phyloP scores from a whole-genome alignment of 2,113 vertebrate genomes.

The Psammodynastes pulverulentus region DNA sequence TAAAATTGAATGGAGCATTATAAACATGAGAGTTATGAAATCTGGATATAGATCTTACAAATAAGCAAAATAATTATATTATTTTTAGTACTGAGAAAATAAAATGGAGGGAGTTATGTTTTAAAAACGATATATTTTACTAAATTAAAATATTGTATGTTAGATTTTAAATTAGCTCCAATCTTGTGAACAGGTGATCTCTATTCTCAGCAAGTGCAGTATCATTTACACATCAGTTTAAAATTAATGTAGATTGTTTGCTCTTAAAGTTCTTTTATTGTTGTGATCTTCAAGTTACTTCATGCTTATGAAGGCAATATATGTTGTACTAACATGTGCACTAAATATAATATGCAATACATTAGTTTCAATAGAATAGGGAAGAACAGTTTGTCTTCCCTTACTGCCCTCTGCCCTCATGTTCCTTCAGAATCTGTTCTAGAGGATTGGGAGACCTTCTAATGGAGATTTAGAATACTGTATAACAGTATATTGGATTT shows the following conservation, averaged over 20 bases:
- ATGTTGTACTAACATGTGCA: background rate
- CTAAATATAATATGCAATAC: background rate
- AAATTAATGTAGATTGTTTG: background rate
- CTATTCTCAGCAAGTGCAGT: background rate
- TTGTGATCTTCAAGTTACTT: background rate
- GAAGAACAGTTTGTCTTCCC: background rate
- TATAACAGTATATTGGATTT: background rate
- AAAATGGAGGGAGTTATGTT: background rate
- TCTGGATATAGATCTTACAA: background rate
- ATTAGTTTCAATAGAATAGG: background rate
- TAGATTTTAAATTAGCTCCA: background rate
- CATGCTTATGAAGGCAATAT: background rate
- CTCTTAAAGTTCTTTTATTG: background rate
- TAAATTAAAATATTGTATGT: background rate
- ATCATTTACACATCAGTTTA: background rate
- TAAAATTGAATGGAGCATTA: background rate
- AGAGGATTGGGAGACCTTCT: background rate
- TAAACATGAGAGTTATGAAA: background rate
- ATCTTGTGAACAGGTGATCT: background rate
- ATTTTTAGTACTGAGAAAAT: background rate
- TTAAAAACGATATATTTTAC: background rate
- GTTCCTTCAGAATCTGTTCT: background rate
- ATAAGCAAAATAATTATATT: background rate
- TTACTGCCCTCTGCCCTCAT: background rate
- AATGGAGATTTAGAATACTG: background rate